These are phyloP conservation scores for Agraylea sexmaculata DNA, from an alignment of 1,140 invertebrate species.

Conservation along the genomic window DNA sequence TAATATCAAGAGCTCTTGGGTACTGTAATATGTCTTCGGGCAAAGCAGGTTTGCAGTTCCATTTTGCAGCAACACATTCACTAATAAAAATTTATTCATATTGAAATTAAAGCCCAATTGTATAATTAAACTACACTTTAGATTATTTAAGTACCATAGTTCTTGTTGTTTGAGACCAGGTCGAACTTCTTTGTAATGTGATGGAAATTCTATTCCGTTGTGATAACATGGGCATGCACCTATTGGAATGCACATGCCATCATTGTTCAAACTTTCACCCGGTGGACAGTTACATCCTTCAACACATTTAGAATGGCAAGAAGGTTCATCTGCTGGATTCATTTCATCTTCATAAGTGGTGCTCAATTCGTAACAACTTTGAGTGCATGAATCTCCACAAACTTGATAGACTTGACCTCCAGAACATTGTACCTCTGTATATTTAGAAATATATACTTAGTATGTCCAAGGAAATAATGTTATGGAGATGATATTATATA, in stretches of 20 bases:
- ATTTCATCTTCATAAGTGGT: conserved; percentile 22
- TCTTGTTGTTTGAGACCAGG: conserved; percentile 51
- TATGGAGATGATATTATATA: neutral
- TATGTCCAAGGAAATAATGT: conserved; percentile 1
- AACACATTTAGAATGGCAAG: conserved; percentile 56
- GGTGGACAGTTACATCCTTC: conserved; percentile 80
- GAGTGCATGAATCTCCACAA: conserved; percentile 62
- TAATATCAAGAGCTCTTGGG: conserved; percentile 46
- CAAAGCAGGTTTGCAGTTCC: conserved; percentile 58
- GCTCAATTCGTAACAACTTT: conserved; percentile 55
- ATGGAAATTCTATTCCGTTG: conserved; percentile 56
- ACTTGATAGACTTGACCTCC: conserved; percentile 67
- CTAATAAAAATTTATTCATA: no score
- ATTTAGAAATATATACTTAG: conserved; percentile 1
- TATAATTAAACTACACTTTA: no score
- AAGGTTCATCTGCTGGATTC: conserved; percentile 19
- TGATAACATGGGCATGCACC: conserved; percentile 64
- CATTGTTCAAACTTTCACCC: conserved; percentile 57
- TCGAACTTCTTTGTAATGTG: conserved; percentile 62
- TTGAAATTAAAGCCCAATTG: no score
- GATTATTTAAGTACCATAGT: conserved; percentile 56
- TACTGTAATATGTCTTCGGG: conserved; percentile 47
- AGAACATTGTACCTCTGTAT: conserved; percentile 55
- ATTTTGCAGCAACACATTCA: conserved; percentile 60
- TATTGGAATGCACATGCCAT: conserved; percentile 64